Evolutionary conservation across 2,888 invertebrate genomes (phyloP), one percentile per base, ranked within the genome.

Genomic region (Drosophila atripex): DNA sequence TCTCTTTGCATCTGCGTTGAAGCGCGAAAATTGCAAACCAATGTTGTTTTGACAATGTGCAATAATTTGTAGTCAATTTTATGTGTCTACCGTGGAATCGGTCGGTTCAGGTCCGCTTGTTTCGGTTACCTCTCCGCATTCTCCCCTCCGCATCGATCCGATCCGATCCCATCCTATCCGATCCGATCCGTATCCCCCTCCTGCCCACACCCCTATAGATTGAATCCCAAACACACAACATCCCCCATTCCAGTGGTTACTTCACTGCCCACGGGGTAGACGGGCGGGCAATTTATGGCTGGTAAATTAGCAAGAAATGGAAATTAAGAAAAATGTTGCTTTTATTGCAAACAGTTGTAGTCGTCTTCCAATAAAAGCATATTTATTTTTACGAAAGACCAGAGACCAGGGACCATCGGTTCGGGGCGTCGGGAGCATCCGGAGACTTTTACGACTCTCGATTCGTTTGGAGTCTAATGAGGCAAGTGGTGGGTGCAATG

Each of bases 21-120:
- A 88, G 86, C 88, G 89, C 84, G 88, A 84, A 90, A 90, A 89
- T 90, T 89, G 90, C 90, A 89, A 89, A 89, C 87, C 88, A 89
- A 88, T 89, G 90, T 89, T 90, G 85, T 87, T 88, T 87, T 90
- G 89, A 89, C 90, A 89, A 89, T 90, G 90, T 89, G 88, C 87
- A 88, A 90, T 89, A 90, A 88, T 89, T 87, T 88, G 86, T 72
- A 80, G 78, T 69, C 85, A 79, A 87, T 87, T 80, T 83, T 80
- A 83, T 87, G 82, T 87, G 87, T 80, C 80, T 80, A 86, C 80
- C 77, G 86, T 68, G 72, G 85, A 78, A 77, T 61, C 60, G 43
- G 43, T 68, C 69, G 76, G 79, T 85, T 85, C 85, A 58, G 78
- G 75, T 84, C 41, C 71, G 86, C 59, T 80, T 77, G 80, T 73